These are phyloP conservation scores for Pristis pectinata DNA, from an alignment of 2,797 vertebrate species.

Conservation along the genomic window DNA sequence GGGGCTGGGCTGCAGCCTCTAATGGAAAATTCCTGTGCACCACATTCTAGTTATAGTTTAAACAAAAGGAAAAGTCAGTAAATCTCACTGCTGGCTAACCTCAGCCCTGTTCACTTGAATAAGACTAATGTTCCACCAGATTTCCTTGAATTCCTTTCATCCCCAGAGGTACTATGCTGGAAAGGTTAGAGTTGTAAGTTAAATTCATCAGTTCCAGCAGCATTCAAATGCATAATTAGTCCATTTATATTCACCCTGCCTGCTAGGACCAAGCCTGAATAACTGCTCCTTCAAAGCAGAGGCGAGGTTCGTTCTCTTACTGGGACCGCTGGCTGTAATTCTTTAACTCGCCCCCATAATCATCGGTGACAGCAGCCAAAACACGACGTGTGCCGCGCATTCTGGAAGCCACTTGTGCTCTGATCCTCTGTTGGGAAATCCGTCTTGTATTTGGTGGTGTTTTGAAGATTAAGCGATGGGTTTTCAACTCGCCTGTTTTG, in stretches of 20 bases:
- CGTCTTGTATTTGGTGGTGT: too few species aligned
- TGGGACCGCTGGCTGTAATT: not conserved
- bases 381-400: not conserved
- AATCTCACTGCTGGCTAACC: slow-evolving; percentile 29
- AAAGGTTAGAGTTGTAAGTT: slow-evolving; percentile 34
- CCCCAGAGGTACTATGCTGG: slow-evolving; percentile 32
- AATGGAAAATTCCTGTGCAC: slow-evolving; percentile 12
- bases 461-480: not conserved
- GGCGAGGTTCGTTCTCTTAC: not conserved
- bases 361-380: not conserved
- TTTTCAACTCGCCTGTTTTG: not conserved
- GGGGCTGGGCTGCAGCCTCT: not conserved
- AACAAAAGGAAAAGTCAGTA: slow-evolving; percentile 21
- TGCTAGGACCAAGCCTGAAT: not conserved
- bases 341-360: not conserved
- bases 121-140: slow-evolving; percentile 35
- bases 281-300: slow-evolving; percentile 23
- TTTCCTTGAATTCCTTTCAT: slow-evolving; percentile 25
- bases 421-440: not conserved
- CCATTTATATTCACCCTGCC: slow-evolving; percentile 18
- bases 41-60: not conserved
- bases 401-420: not conserved
- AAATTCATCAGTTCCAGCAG: slow-evolving; percentile 34
- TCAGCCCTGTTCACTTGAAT: slow-evolving; percentile 9
- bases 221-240: slow-evolving; percentile 31